Evolutionary conservation across 2,888 invertebrate genomes (phyloP).

Genomic region (Deilephila elpenor): DNA sequence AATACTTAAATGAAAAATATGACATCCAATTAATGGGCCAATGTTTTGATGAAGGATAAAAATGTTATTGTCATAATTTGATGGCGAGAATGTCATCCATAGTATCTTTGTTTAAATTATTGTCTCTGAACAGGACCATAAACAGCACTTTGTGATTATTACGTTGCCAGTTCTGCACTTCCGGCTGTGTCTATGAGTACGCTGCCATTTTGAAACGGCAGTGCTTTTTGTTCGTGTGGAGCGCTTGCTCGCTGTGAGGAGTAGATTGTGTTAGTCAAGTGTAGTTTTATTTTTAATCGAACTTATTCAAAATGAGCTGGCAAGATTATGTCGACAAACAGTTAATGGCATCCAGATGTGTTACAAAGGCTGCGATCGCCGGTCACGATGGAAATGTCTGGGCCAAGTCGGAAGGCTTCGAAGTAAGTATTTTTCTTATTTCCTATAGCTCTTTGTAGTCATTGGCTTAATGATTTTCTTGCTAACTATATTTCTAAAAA

Average conservation of each 20-base stretch:
- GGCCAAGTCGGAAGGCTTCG: constrained; percentile 97
- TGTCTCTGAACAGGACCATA: constrained; percentile 6
- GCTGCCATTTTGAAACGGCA: constrained; percentile 84
- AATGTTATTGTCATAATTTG: not conserved
- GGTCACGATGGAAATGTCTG: constrained; percentile 98
- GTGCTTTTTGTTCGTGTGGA: constrained; percentile 85
- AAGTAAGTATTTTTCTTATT: constrained; percentile 88
- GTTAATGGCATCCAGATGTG: constrained; percentile 97
- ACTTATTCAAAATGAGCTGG: constrained; percentile 94
- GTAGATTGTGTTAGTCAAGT: constrained; percentile 80
- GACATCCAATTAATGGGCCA: no score
- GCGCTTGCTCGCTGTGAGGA: constrained; percentile 82
- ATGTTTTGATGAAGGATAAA: not conserved
- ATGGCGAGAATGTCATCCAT: not conserved
- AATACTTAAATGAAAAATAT: no score
- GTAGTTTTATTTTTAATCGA: constrained; percentile 83
- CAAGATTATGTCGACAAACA: constrained; percentile 99
- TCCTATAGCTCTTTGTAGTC: not conserved
- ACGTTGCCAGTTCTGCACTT: constrained; percentile 63
- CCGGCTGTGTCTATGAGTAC: constrained; percentile 75
- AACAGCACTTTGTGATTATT: constrained; percentile 31
- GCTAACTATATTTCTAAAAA: not conserved
- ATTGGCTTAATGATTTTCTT: not conserved
- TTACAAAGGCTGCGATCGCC: constrained; percentile 97
- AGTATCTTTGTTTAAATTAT: not conserved